Evolutionary conservation across 2,797 vertebrate species (phyloP), one percentile per base, ranked within the genome.

Genomic region (Nannoperca obscura): DNA sequence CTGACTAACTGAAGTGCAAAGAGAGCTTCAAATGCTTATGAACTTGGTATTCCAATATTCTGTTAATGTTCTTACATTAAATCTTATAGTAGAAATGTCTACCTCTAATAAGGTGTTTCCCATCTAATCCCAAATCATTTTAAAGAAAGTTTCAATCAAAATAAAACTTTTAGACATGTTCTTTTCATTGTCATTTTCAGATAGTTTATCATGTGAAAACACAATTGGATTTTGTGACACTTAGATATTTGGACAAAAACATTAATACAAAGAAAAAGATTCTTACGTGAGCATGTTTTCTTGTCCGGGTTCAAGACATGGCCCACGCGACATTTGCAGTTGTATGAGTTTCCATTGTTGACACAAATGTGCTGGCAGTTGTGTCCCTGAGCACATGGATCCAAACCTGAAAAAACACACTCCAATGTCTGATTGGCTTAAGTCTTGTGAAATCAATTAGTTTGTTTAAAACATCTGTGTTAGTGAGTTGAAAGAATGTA

Each of bases 281-380:
- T 86, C 95, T 96, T 92, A 96, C 96, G 88, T 86, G 96, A 95
- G 84, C 97, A 97, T 0, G 94, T 96, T 82, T 90, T 97, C 91
- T 89, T 90, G 87, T 97, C 96, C 7, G 85, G 81, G 58, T 97
- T 97, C 80, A 98, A 86, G 66, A 81, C 76, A 22, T 94, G 96
- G 44, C 97, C 97, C 1, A 78, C 71, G 1, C 88, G 92, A 92
- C 97, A 98, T 83, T 90, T 91, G 38, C 97, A 98, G 86, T 83
- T 84, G 49, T 95, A 95, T 11, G 92, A 94, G 42, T 89, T 89
- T 5, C 76, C 89, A 1, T 62, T 94, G 30, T 89, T 95, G 84
- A 97, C 88, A 30, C 97, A 98, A 70, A 96, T 71, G 70, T 98
- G 97, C 83, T 97, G 93, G 19, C 97, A 98, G 62, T 91, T 89